Percentiles rank a stretch among this genome's conserved stretches.
These are phyloP conservation scores for Alloplasta piceator DNA, from an alignment of 2,888 invertebrate species.

Conservation along the genomic window DNA sequence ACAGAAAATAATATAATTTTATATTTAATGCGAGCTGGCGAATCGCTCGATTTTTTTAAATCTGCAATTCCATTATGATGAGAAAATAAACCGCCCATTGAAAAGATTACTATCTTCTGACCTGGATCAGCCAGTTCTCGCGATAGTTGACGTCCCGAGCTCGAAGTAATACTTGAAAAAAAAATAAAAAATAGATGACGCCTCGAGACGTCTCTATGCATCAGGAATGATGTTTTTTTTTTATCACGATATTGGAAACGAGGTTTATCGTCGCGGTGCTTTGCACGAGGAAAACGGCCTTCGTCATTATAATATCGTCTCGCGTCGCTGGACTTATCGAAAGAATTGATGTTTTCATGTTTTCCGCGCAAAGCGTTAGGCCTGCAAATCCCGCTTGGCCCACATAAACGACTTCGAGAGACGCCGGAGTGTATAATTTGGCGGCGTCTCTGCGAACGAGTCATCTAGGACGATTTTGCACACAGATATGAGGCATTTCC, in stretches of 20 bases:
- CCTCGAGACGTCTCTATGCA: background rate
- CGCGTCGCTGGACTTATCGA: slow-evolving; percentile 51
- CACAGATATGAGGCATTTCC: background rate
- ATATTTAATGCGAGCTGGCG: too few relatives aligned
- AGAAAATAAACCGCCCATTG: too few relatives aligned
- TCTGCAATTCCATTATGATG: too few relatives aligned
- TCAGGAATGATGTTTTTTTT: slow-evolving; percentile 27
- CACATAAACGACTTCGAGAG: slow-evolving; percentile 71
- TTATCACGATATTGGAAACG: slow-evolving; percentile 52
- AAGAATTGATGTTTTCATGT: slow-evolving; percentile 39
- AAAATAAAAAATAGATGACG: too few relatives aligned
- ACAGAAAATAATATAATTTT: too few relatives aligned
- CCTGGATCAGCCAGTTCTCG: too few relatives aligned
- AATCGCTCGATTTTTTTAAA: too few relatives aligned
- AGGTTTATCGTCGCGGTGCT: slow-evolving; percentile 65
- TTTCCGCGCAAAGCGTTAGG: slow-evolving; percentile 65
- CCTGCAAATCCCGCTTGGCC: slow-evolving; percentile 69
- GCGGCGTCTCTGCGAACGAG: slow-evolving; percentile 19
- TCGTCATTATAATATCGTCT: slow-evolving; percentile 57
- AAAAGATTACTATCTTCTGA: too few relatives aligned
- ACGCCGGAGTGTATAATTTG: slow-evolving; percentile 31
- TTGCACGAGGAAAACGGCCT: slow-evolving; percentile 49
- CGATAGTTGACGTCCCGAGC: too few relatives aligned
- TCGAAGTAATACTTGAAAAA: too few relatives aligned
- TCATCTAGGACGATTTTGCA: background rate